A percentile compares a stretch with the other conserved stretches of the same genome.
phyloP scores from a whole-genome alignment of 2,888 invertebrate genomes.

The Melanchra persicariae region DNA sequence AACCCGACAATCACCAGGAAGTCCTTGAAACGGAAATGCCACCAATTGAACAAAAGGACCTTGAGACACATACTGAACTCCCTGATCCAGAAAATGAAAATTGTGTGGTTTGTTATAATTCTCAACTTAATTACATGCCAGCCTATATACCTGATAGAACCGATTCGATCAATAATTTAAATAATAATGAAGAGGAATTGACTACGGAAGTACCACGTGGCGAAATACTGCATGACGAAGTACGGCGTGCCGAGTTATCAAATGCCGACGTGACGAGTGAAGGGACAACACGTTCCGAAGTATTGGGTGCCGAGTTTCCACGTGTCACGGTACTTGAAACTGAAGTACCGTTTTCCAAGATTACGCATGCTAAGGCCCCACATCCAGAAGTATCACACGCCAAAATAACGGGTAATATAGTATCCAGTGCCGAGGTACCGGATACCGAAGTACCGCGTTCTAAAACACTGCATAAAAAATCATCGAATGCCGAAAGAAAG shows the following conservation, averaged over 20 bases:
- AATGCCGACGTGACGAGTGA: background rate
- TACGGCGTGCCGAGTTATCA: background rate
- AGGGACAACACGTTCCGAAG: background rate
- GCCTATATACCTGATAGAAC: conserved; percentile 1
- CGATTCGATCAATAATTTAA: background rate
- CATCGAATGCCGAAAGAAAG: background rate
- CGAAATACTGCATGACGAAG: background rate
- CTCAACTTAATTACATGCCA: conserved; percentile 5
- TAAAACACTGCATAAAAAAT: background rate
- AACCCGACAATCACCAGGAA: background rate
- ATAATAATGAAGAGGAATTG: background rate
- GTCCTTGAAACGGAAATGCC: background rate
- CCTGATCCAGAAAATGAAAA: background rate
- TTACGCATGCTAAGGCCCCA: background rate
- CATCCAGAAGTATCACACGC: background rate
- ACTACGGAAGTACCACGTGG: background rate
- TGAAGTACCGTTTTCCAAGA: background rate
- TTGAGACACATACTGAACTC: background rate
- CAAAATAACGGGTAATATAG: background rate
- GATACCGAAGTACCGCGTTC: too few species aligned
- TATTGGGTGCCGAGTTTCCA: background rate
- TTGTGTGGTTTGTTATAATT: conserved; percentile 24
- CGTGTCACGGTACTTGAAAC: background rate
- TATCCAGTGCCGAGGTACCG: background rate
- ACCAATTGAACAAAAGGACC: background rate